These are phyloP conservation scores for Myotis davidii DNA, from an alignment of 2,113 vertebrate species.

Conservation along the genomic window DNA sequence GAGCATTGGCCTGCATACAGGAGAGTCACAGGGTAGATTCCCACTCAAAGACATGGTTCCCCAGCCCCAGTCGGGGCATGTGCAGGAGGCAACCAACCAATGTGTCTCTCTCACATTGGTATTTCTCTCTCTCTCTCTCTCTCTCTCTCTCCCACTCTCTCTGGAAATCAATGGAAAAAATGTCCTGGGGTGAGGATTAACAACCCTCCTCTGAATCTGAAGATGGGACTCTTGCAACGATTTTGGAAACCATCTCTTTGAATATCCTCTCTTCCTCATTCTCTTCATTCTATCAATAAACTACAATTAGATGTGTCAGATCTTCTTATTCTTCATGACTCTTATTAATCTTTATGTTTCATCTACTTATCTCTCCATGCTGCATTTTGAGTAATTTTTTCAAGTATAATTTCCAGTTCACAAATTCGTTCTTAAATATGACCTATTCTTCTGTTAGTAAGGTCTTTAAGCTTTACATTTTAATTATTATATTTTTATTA, in stretches of 20 bases:
- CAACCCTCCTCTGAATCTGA: neutral
- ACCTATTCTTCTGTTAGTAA: neutral
- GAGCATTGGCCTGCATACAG: no score
- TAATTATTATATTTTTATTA: slow-evolving; percentile 20
- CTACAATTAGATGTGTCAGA: neutral
- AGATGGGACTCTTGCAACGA: neutral
- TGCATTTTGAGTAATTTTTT: slow-evolving; percentile 21
- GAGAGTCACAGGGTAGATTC: no score
- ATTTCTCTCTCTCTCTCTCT: no score
- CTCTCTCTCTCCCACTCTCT: no score
- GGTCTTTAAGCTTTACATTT: neutral
- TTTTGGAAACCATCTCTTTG: neutral
- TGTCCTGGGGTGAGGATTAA: no score
- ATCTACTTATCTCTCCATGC: neutral
- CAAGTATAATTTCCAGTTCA: slow-evolving; percentile 41
- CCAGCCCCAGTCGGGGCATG: no score
- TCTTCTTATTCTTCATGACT: neutral
- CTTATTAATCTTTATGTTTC: neutral
- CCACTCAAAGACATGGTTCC: no score
- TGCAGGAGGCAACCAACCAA: no score
- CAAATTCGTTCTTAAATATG: slow-evolving; percentile 22
- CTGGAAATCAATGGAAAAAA: no score
- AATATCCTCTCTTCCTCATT: neutral
- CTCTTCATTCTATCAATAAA: neutral
- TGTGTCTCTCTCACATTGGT: no score